Evolutionary conservation across 1,140 invertebrate genomes (phyloP), one percentile per base, ranked within the genome.

Genomic region (Solen grandis): DNA sequence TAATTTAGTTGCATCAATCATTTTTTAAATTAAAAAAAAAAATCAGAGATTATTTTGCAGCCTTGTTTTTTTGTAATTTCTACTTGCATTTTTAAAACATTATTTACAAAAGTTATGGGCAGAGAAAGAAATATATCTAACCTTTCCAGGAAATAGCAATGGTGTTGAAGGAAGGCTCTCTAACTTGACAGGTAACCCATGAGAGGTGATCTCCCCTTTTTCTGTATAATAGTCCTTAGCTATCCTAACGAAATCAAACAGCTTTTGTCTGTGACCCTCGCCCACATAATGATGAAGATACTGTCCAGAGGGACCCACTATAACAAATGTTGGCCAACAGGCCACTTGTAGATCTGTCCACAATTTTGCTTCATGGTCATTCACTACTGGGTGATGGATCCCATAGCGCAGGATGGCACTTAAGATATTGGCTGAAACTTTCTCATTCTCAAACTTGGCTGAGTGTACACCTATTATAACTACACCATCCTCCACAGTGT

Each of bases 391-490:
- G 93, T 99, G 97, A 5, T 92, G 92, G 72, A 99, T 98, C 75
- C 95, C 94, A 90, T 97, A 97, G 60, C 97, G 93, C 81, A 96
- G 93, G 2, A 97, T 94, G 25, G 97, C 97, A 66, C 96, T 93
- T 38, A 95, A 84, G 60, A 99, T 95, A 92, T 97, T 98, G 1
- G 92, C 91, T 1, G 95, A 95, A 8, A 94, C 90, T 89, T 95
- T 96, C 93, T 99, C 98, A 93, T 98, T 98, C 13, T 94, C 94
- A 93, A 99, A 99, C 91, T 99, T 99, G 2, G 97, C 97, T 93
- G 96, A 97, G 89, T 99, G 98, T 1, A 99, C 96, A 75, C 97
- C 97, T 89, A 98, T 57, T 38, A 92, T 81, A 14, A 87, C 84
- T 1, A 92, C 82, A 2, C 96, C 96, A 93, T 95, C 94, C 31